Percentiles rank a stretch among this genome's conserved stretches.
Evolutionary conservation across 2,888 invertebrate genomes (phyloP).

Genomic region (Alloplasta piceator): DNA sequence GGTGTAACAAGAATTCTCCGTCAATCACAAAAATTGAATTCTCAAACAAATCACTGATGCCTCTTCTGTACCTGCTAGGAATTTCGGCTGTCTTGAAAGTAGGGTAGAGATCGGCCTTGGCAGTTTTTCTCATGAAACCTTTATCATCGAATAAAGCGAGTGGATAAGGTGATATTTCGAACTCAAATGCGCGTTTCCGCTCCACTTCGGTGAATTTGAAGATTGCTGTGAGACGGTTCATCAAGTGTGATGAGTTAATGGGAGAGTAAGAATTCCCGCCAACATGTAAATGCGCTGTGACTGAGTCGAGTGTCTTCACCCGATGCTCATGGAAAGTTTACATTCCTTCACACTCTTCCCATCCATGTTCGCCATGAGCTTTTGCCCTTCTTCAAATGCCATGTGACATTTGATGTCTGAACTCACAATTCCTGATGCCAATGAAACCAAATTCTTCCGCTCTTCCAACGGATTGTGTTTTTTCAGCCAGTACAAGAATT

Average conservation of each 20-base stretch:
- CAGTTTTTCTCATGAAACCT: not conserved
- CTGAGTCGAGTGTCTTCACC: too few species aligned
- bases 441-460: too few species aligned
- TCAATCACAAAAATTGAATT: constrained; percentile 57
- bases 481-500: constrained; percentile 65
- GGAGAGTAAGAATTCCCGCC: constrained; percentile 30
- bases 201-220: constrained; percentile 62
- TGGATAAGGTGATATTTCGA: not conserved
- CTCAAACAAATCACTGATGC: not conserved
- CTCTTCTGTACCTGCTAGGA: not conserved
- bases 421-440: constrained; percentile 60
- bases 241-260: constrained; percentile 67
- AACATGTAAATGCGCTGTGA: constrained; percentile 21
- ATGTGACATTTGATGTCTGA: constrained; percentile 64
- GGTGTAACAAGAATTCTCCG: constrained; percentile 64
- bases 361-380: constrained; percentile 56
- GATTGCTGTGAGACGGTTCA: constrained; percentile 68
- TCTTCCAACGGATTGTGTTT: constrained; percentile 65
- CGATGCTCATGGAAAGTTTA: constrained; percentile 33
- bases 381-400: constrained; percentile 60
- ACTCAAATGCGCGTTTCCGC: constrained; percentile 32
- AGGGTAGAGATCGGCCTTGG: not conserved
- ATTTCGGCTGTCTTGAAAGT: not conserved
- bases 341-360: constrained; percentile 57
- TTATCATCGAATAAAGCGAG: not conserved